phyloP scores from a whole-genome alignment of 1,140 invertebrate genomes.

The Asobara japonica region DNA sequence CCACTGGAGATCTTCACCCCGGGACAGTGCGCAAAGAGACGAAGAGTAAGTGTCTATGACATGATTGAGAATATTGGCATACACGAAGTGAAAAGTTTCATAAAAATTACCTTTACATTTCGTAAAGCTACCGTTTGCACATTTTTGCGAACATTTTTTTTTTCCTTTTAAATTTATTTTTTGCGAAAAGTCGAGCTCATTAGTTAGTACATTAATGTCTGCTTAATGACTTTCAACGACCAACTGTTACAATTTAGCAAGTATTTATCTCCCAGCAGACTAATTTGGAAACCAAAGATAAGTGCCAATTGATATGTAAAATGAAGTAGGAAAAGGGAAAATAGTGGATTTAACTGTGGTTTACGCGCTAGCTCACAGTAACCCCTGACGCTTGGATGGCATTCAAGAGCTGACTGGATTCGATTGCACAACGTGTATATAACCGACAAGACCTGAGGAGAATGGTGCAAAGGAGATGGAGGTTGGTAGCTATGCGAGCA shows the following conservation, averaged over 20 bases:
- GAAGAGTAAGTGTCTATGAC: slow-evolving; percentile 24
- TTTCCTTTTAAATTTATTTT: too few relatives aligned
- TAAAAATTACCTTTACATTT: too few relatives aligned
- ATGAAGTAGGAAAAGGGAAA: slow-evolving; percentile 6
- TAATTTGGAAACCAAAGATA: background rate
- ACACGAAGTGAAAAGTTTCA: background rate
- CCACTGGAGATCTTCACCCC: background rate
- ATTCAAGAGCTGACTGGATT: slow-evolving; percentile 33
- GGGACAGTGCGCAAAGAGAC: slow-evolving; percentile 13
- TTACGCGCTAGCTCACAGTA: slow-evolving; percentile 35
- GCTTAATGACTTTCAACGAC: too few relatives aligned
- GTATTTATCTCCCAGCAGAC: too few relatives aligned
- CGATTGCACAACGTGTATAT: slow-evolving; percentile 31
- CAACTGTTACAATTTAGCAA: background rate
- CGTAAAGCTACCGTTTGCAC: too few relatives aligned
- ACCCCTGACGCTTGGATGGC: slow-evolving; percentile 28
- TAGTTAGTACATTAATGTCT: too few relatives aligned
- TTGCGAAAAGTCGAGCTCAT: too few relatives aligned
- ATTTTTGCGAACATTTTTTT: too few relatives aligned
- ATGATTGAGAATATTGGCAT: slow-evolving; percentile 2
- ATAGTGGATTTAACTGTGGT: slow-evolving; percentile 32
- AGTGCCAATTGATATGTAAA: background rate
- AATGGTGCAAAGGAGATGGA: background rate
- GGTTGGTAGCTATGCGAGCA: background rate
- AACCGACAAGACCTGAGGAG: background rate